Evolutionary conservation across 2,113 vertebrate species (phyloP), one percentile per base, ranked within the genome.

Genomic region (Pandion haliaetus): DNA sequence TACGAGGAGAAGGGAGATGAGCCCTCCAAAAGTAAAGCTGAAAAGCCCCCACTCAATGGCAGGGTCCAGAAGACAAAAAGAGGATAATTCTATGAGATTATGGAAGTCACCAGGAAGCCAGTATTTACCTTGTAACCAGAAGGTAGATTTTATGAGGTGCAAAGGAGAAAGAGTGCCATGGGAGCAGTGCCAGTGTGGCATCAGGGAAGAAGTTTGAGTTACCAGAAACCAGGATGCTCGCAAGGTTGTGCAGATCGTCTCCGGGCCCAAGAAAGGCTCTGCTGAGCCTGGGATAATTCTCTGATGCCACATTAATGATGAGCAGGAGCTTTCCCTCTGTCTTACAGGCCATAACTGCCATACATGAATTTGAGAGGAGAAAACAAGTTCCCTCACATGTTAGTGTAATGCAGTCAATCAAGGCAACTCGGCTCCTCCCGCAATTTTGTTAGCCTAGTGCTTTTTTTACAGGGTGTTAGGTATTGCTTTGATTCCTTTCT

Each of bases 191-290:
- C 55, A 47, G 42, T 26, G 23, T 16, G 32, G 18, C 52, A 38
- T 19, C 12, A 32, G 32, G 16, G 12, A 71, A 50, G n/a, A 50
- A 40, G 14, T 50, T 23, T 14, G n/a, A 66, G 24, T 61, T 61
- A 45, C 20, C 18, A 38, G 36, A 40, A 77, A 19, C 24, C 18
- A 47, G 32, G 32, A 5, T 65, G 62, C 5, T 70, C 3, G 1
- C 32, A 63, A 80, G 32, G 8, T 32, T 66, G 13, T 0, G 0
- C 26, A 42, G 23, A 8, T 47, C 4, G 0, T n/a, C 17, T 45
- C 28, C 1, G 3, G 45, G 40, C 45, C 32, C 32, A 66, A 45
- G 16, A 18, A 61, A 32, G 32, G 4, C 50, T 65, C 49, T 55
- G 20, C n/a, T 61, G n/a, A 49, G 20, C 62, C 49, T 74, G 26